These are phyloP conservation scores for Platysternon megacephalum DNA, from an alignment of 2,113 vertebrate species.

Conservation along the genomic window DNA sequence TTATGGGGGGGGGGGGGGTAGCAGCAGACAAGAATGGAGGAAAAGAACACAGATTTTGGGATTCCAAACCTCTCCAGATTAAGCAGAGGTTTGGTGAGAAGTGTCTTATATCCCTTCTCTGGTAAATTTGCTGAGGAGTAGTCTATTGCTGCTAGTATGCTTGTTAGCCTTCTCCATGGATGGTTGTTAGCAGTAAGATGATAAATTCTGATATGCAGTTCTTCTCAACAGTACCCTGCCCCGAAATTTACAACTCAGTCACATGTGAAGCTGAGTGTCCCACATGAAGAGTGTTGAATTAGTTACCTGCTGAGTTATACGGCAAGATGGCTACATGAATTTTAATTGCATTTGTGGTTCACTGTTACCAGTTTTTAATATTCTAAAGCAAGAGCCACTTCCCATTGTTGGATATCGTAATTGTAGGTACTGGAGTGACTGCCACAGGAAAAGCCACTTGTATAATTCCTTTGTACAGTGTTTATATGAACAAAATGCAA, in stretches of 20 bases:
- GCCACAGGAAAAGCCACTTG: not conserved
- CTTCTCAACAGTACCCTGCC: not conserved
- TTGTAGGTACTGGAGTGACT: not conserved
- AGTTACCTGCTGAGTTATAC: not conserved
- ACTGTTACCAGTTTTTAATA: not conserved
- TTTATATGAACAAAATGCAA: not conserved
- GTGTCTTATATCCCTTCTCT: not conserved
- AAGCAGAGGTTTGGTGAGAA: not conserved
- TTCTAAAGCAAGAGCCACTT: not conserved
- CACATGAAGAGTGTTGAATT: accelerated
- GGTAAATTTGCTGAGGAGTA: not conserved
- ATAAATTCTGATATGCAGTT: not conserved
- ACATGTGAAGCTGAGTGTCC: accelerated
- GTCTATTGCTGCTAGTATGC: not conserved
- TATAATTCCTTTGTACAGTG: not conserved
- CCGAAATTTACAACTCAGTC: not conserved
- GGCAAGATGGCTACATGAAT: not conserved
- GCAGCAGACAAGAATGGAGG: not conserved
- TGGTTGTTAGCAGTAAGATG: not conserved
- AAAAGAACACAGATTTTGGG: not conserved
- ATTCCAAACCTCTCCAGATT: not conserved
- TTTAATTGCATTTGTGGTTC: not conserved
- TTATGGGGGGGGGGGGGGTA: not conserved
- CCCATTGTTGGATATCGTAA: not conserved
- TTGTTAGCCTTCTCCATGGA: not conserved